phyloP scores from a whole-genome alignment of 2,113 vertebrate genomes.

The Trogon surrucura region DNA sequence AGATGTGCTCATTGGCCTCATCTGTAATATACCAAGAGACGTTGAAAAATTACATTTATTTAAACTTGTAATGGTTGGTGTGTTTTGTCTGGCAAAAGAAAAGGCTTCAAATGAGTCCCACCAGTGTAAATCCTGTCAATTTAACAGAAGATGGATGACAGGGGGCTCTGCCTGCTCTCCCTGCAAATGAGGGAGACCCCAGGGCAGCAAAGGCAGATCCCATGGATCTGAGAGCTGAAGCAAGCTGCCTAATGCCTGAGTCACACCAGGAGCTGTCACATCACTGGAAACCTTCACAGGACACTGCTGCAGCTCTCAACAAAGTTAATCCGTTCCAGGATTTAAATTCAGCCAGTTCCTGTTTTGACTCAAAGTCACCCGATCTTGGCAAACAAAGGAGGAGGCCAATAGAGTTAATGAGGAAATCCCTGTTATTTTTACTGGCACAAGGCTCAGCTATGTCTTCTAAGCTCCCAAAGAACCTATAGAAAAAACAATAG shows the following conservation, averaged over 20 bases:
- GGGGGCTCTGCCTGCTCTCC: not conserved
- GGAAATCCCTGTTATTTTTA: slow-evolving; percentile 60
- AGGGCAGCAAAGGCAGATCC: not conserved
- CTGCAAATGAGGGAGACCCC: no score
- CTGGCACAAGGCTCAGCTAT: slow-evolving; percentile 48
- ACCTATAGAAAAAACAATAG: slow-evolving; percentile 20
- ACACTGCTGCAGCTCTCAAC: not conserved
- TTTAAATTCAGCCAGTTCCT: slow-evolving; percentile 71
- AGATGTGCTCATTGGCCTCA: not conserved
- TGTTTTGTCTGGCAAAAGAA: not conserved
- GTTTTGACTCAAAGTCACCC: slow-evolving; percentile 68
- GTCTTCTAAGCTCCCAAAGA: not conserved
- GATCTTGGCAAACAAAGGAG: slow-evolving; percentile 74
- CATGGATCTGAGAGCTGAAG: not conserved
- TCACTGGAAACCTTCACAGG: not conserved
- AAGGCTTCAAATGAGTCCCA: not conserved
- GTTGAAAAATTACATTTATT: not conserved
- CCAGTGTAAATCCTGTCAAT: not conserved
- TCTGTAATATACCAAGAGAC: slow-evolving; percentile 11
- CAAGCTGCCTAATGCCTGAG: fast-evolving
- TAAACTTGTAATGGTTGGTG: not conserved
- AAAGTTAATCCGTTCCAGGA: slow-evolving; percentile 70
- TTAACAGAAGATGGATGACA: not conserved
- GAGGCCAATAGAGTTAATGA: slow-evolving; percentile 54
- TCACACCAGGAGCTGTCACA: not conserved